A percentile compares a stretch with the other conserved stretches of the same genome.
Conservation (phyloP, 2,797 vertebrate genomes). For the Hozukius guyotensis region DNA sequence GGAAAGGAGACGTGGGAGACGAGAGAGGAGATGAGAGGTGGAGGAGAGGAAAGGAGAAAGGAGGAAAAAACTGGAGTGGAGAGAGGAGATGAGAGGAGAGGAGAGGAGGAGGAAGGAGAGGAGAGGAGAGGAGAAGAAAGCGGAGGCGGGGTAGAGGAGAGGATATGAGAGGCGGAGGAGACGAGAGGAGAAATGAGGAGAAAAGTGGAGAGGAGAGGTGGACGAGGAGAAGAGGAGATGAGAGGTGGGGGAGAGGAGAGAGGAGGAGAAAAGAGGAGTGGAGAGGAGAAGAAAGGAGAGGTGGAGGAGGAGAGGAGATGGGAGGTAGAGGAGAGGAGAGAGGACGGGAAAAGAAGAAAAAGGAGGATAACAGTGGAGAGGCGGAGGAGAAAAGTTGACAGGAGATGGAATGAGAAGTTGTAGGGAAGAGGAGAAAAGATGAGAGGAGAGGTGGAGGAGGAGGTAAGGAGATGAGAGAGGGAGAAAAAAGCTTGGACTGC, state of each 20-base stretch:
- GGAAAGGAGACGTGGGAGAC: no score
- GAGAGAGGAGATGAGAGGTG: neutral
- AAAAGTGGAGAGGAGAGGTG: no score
- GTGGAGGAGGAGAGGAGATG: neutral
- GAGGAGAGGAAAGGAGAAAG: neutral
- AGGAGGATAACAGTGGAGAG: neutral
- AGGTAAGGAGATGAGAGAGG: neutral
- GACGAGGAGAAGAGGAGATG: neutral
- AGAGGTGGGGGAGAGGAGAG: neutral
- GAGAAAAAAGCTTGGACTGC: no score
- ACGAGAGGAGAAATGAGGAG: neutral
- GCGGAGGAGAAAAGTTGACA: neutral
- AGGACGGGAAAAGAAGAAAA: accelerated
- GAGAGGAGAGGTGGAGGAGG: neutral
- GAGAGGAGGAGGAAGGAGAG: neutral
- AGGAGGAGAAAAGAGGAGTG: no score
- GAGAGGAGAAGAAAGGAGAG: no score
- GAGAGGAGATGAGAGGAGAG: no score
- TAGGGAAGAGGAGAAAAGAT: neutral
- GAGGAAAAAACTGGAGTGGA: no score
- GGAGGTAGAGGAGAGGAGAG: neutral
- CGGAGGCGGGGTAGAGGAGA: neutral
- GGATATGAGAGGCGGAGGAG: neutral
- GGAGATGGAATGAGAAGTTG: neutral
- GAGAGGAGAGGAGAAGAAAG: no score